Evolutionary conservation across 2,888 invertebrate species (phyloP), one percentile per base, ranked within the genome.

Genomic region (Eristalis pertinax): DNA sequence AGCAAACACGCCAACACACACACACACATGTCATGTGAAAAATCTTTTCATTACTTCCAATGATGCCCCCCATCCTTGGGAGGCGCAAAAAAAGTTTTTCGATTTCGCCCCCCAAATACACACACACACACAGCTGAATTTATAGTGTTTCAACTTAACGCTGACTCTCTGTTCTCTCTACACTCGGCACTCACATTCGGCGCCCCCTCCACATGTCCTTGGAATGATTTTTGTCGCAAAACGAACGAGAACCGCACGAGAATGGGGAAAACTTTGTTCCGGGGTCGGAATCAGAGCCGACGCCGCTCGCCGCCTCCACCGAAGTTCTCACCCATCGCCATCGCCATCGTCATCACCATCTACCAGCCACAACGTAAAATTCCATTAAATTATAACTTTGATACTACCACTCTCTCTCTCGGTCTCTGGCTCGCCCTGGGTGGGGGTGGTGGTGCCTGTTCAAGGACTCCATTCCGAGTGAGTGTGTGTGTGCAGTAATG

Each of bases 331-430:
- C 35, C 65, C 69, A 67, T 60, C 64, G 8, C 78, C 78, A 38
- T 15, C 56, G 13, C 5, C 29, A 29, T 22, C 60, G 4, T 19
- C 11, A 4, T 29, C 22, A 22, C 10, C 35, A 50, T 74, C 50
- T 19, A 69, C 63, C 29, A 58, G 19, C 26, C 43, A 11, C 7
- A 75, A 67, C 75, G 63, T 75, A 75, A 83, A 83, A 87, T 79
- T 82, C 86, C 75, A 87, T 83, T 87, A 79, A 79, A 83, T 79
- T 79, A 83, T 82, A 79, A 87, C 79, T 83, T 72, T 83, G 60
- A 63, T 78, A 69, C 41, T 22, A 15, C 62, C 22, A 24, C 29
- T n/a, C 19, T 73, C 50, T 73, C n/a, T n/a, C n/a, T n/a, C n/a
- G n/a, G 13, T 35, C 35, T 56, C 32, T 24, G 19, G 68, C 19